Evolutionary conservation across 30 jellyfish, hydroid and myxozoan species (phyloP).

Genomic region (Chrysaora quinquecirrha): DNA sequence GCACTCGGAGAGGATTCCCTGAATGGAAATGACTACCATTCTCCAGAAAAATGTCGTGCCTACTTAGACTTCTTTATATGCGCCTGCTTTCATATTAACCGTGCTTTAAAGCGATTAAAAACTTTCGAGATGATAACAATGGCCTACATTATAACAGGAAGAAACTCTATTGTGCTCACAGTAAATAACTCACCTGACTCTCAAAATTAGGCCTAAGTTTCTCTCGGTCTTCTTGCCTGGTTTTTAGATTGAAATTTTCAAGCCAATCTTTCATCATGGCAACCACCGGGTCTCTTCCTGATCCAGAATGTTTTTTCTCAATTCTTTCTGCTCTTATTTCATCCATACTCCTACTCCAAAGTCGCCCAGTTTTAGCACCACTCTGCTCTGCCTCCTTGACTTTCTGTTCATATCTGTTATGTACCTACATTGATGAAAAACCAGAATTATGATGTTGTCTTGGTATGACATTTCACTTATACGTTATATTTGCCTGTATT

Average conservation of each 20-base stretch:
- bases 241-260: neutral
- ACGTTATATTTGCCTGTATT: too few species aligned
- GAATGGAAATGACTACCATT: too few species aligned
- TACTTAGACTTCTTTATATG: too few species aligned
- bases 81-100: too few species aligned
- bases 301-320: neutral
- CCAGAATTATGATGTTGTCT: too few species aligned
- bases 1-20: too few species aligned
- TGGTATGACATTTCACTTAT: too few species aligned
- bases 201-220: constrained; percentile 61
- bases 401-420: neutral
- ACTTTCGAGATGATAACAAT: too few species aligned
- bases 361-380: neutral
- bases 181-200: constrained; percentile 58
- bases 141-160: too few species aligned
- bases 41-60: too few species aligned
- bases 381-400: neutral
- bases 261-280: constrained; percentile 56
- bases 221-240: neutral
- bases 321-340: neutral
- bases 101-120: too few species aligned
- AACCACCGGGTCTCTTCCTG: constrained; percentile 47
- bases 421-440: neutral
- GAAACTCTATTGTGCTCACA: too few species aligned
- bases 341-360: neutral